Base-by-base conservation (phyloP, 1,140 invertebrate genomes). In the Dufourea novaeangliae region DNA sequence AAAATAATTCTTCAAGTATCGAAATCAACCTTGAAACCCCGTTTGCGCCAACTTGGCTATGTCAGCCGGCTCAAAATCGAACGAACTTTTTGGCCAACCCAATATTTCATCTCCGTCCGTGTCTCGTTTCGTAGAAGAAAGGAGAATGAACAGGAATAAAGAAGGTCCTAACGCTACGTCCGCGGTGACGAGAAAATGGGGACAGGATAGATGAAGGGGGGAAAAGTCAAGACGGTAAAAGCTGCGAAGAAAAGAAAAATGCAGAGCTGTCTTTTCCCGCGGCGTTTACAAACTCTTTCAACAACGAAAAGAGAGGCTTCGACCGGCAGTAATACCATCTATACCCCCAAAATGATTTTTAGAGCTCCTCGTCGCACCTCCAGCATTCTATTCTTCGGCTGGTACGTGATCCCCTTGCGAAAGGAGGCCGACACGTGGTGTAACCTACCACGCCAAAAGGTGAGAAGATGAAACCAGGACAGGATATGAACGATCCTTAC, bases 341-440 rank as follows among this genome's bases (percentile, higher is more conserved):
- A 84, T 86, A n/a, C n/a, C 87, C 79, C 66, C 70, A 86, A 87
- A 88, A 88, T 87, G 83, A 88, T 88, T 86, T n/a, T 85, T 83
- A 78, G 74, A 85, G 69, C 82, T 79, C 73, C 72, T 63, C 54
- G 44, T 79, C 69, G 14, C 64, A 29, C 34, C 50, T 5, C 64
- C n/a, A n/a, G 12, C 52, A 29, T 37, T 25, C 63, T 27, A 62
- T 74, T 73, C 69, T 75, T 25, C 61, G 29, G 41, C 39, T 54
- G 67, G 76, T 84, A 87, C 85, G 85, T 86, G 86, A 88, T 80
- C 82, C 56, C 37, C 57, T 69, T 83, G 78, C 71, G 68, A 79
- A 85, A 84, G 75, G 64, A 70, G n/a, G 63, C 44, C 37, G 56
- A 67, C 77, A 25, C 63, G 75, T n/a, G n/a, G n/a, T n/a, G n/a